Evolutionary conservation across 2,888 invertebrate species (phyloP).

Genomic region (Xestia ashworthii): DNA sequence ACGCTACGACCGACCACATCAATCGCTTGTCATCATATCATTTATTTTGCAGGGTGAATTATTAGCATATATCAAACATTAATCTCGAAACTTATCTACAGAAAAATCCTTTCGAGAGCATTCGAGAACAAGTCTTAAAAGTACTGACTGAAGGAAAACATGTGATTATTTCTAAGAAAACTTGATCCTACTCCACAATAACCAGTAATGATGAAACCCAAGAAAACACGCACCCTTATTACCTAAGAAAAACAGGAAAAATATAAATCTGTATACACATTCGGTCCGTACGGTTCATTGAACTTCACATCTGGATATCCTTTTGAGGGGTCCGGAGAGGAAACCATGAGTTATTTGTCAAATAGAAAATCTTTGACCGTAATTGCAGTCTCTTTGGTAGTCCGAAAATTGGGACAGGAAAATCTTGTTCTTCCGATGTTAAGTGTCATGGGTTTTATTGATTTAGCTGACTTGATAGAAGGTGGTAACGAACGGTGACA

Average conservation of each 20-base stretch:
- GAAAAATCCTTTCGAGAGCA: not conserved
- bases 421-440: not conserved
- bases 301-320: conserved; percentile 22
- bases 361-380: conserved; percentile 44
- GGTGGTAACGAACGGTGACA: not conserved
- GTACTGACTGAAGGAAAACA: conserved; percentile 3
- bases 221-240: conserved; percentile 54
- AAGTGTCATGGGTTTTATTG: not conserved
- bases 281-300: conserved; percentile 49
- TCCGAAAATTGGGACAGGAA: not conserved
- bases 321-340: conserved; percentile 8
- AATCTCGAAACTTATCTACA: not conserved
- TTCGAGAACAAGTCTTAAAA: not conserved
- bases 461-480: not conserved
- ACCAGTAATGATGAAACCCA: conserved; percentile 6
- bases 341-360: conserved; percentile 28
- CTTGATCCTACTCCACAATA: conserved; percentile 18
- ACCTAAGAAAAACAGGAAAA: conserved; percentile 48
- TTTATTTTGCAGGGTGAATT: not conserved
- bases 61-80: not conserved
- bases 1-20: not conserved
- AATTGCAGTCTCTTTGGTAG: conserved; percentile 21
- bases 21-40: not conserved
- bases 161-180: conserved; percentile 45
- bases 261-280: conserved; percentile 52